phyloP scores from a whole-genome alignment of 2,113 vertebrate species.

The Tor tambroides region DNA sequence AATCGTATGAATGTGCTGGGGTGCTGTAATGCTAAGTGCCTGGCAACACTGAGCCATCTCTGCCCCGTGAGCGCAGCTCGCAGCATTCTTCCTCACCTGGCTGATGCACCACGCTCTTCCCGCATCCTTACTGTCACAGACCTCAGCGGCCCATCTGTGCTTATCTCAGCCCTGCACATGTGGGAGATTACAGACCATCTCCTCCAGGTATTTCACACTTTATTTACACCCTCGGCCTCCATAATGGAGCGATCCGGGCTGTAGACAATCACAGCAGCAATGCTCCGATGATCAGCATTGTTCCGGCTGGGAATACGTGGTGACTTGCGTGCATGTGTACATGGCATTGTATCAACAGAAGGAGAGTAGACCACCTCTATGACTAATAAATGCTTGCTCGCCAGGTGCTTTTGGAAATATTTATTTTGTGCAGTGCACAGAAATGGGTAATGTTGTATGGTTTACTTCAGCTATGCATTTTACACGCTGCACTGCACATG shows the following conservation, averaged over 20 bases:
- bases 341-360: neutral
- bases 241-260: conserved; percentile 36
- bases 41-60: conserved; percentile 11
- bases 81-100: conserved; percentile 32
- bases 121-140: conserved; percentile 12
- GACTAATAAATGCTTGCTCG: conserved; percentile 11
- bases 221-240: conserved; percentile 40
- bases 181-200: conserved; percentile 52
- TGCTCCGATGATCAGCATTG: conserved; percentile 45
- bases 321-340: conserved; percentile 2
- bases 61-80: neutral
- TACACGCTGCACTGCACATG: neutral
- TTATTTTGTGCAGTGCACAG: neutral
- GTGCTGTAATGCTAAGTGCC: conserved; percentile 11
- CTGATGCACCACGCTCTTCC: conserved; percentile 19
- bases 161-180: conserved; percentile 54
- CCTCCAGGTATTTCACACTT: conserved; percentile 55
- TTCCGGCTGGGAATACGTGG: conserved; percentile 20
- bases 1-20: conserved; percentile 35
- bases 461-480: conserved; percentile 17
- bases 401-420: conserved; percentile 14
- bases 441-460: neutral
- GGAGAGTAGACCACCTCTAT: conserved; percentile 19
- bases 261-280: conserved; percentile 39
- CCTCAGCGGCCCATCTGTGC: conserved; percentile 34